Percentiles rank a stretch among this genome's conserved stretches.
Evolutionary conservation across 2,113 vertebrate species (phyloP).

Genomic region (Plestiodon gilberti): DNA sequence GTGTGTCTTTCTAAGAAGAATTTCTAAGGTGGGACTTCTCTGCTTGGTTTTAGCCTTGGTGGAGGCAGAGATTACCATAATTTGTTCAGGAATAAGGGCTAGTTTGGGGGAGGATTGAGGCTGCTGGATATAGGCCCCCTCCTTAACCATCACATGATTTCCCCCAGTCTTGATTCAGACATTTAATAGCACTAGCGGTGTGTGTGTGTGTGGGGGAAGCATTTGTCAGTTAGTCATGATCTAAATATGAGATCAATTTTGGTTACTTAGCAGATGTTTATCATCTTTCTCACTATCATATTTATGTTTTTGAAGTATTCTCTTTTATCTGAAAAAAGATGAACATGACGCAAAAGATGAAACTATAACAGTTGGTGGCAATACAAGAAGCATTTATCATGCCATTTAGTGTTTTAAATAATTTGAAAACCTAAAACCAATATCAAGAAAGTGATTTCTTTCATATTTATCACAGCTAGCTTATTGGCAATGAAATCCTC

Average conservation of each 20-base stretch:
- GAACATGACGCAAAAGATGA: background rate
- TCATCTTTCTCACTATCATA: background rate
- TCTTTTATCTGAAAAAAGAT: constrained; percentile 5
- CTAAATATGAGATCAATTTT: background rate
- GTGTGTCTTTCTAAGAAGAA: no score
- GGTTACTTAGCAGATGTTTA: background rate
- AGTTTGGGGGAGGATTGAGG: no score
- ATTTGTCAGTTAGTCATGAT: constrained; percentile 20
- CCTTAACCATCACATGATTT: background rate
- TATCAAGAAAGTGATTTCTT: constrained; percentile 1
- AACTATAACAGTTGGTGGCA: constrained; percentile 37
- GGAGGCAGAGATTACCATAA: no score
- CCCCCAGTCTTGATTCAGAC: background rate
- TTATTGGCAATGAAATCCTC: background rate
- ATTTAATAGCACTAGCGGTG: constrained; percentile 4
- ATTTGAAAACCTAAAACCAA: constrained; percentile 57
- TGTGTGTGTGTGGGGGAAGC: background rate
- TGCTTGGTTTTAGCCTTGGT: no score
- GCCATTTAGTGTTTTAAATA: constrained; percentile 49
- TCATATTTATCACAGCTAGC: constrained; percentile 39
- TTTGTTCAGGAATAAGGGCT: no score
- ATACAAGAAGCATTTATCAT: constrained; percentile 45
- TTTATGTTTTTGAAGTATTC: constrained; percentile 10
- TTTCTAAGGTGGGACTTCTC: no score
- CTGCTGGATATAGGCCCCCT: no score